These are phyloP conservation scores for Penaeus japonicus DNA, from an alignment of 1,140 invertebrate species.

Conservation along the genomic window DNA sequence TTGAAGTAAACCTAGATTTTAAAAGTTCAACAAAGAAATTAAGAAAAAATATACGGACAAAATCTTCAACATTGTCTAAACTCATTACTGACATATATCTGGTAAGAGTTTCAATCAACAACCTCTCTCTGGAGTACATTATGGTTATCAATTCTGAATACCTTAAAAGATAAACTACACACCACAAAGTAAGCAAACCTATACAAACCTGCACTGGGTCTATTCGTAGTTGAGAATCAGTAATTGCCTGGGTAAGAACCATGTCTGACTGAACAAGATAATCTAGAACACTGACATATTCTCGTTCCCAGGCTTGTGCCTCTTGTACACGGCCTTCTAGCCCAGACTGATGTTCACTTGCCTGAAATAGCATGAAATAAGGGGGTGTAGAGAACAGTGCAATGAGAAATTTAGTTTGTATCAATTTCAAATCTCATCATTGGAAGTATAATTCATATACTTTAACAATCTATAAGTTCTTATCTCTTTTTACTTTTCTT, in stretches of 20 bases:
- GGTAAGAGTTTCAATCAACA: no score
- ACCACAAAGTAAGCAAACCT: neutral
- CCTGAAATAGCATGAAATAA: constrained; percentile 66
- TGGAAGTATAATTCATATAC: no score
- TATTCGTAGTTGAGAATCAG: constrained; percentile 81
- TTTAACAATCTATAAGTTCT: no score
- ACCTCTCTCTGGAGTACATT: no score
- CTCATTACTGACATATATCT: no score
- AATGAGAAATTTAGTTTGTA: no score
- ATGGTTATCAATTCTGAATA: neutral
- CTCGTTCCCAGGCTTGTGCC: constrained; percentile 80
- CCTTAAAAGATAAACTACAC: neutral
- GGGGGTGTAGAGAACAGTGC: neutral
- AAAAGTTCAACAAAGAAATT: no score
- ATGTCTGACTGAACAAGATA: constrained; percentile 78
- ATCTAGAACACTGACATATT: constrained; percentile 78
- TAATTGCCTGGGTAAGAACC: constrained; percentile 79
- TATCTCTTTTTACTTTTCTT: no score
- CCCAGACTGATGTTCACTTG: constrained; percentile 74
- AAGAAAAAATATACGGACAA: no score
- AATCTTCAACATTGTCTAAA: no score
- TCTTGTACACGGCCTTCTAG: constrained; percentile 80
- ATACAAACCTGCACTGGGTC: constrained; percentile 61
- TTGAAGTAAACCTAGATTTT: no score
- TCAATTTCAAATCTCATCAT: no score